phyloP scores from a whole-genome alignment of 2,888 invertebrate species.

The Cephus nigrinus region DNA sequence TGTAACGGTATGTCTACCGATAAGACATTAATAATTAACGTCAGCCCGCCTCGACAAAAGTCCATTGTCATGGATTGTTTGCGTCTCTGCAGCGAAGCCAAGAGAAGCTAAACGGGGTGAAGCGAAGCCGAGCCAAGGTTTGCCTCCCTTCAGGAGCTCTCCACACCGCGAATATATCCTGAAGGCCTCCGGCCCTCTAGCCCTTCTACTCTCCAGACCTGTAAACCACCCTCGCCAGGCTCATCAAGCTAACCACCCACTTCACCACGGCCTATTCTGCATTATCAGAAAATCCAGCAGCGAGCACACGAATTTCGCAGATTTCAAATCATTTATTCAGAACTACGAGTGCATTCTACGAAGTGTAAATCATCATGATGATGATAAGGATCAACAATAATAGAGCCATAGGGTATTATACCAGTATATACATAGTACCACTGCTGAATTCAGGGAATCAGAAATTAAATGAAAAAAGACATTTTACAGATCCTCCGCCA shows the following conservation, averaged over 20 bases:
- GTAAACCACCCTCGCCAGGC: background rate
- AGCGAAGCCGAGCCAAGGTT: background rate
- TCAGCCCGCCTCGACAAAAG: constrained; percentile 39
- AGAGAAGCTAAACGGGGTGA: background rate
- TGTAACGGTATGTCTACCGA: constrained; percentile 33
- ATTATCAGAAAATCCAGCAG: background rate
- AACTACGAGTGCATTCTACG: background rate
- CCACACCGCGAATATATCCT: background rate
- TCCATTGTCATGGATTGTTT: constrained; percentile 53
- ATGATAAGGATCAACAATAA: background rate
- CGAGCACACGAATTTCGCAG: background rate
- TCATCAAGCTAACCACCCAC: background rate
- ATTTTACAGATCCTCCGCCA: background rate
- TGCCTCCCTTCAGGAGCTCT: background rate
- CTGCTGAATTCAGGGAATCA: background rate
- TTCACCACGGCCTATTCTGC: background rate
- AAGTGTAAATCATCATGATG: background rate
- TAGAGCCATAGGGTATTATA: background rate
- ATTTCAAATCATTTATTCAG: background rate
- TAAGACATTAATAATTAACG: constrained; percentile 46
- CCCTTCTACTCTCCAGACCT: background rate
- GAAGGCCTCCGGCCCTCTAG: background rate
- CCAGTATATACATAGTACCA: background rate
- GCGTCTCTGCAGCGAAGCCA: constrained; percentile 23
- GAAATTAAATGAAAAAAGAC: background rate